Evolutionary conservation across 2,797 vertebrate genomes (phyloP).

Genomic region (Gymnoscopelus microlampas): DNA sequence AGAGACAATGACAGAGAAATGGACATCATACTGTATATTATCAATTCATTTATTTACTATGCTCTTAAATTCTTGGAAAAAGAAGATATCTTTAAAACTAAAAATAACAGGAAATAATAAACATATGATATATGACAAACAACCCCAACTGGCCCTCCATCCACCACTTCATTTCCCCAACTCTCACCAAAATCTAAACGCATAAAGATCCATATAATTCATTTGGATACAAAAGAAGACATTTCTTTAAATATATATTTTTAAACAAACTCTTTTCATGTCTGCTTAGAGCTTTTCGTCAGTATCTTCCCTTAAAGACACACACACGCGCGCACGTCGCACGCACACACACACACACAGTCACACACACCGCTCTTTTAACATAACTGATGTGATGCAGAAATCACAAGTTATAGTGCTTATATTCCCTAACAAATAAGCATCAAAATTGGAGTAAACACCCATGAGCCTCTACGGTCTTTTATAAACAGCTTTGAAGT

Average conservation of each 20-base stretch:
- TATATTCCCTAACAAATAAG: constrained; percentile 35
- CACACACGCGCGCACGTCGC: neutral
- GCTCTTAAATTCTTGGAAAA: constrained; percentile 50
- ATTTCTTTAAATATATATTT: constrained; percentile 20
- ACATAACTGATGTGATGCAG: too few species aligned
- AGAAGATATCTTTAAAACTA: constrained; percentile 47
- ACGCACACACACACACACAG: constrained; percentile 9
- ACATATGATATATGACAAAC: constrained; percentile 43
- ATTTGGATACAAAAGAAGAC: constrained; percentile 30
- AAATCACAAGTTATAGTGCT: constrained; percentile 25
- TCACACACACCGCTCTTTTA: constrained; percentile 5
- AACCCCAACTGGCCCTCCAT: neutral
- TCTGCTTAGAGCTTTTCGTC: constrained; percentile 30
- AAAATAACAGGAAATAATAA: constrained; percentile 54
- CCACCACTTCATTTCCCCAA: constrained; percentile 21
- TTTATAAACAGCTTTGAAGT: constrained; percentile 20
- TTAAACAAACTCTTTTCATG: constrained; percentile 35
- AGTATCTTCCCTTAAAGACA: constrained; percentile 33
- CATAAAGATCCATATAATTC: constrained; percentile 31
- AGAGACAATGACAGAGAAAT: neutral
- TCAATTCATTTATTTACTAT: constrained; percentile 45
- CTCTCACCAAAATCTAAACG: constrained; percentile 15
- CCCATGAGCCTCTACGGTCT: constrained; percentile 3
- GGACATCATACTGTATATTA: neutral
- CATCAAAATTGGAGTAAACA: neutral